Conservation (phyloP, 2,888 invertebrate genomes). For the Psylliodes chrysocephalus region DNA sequence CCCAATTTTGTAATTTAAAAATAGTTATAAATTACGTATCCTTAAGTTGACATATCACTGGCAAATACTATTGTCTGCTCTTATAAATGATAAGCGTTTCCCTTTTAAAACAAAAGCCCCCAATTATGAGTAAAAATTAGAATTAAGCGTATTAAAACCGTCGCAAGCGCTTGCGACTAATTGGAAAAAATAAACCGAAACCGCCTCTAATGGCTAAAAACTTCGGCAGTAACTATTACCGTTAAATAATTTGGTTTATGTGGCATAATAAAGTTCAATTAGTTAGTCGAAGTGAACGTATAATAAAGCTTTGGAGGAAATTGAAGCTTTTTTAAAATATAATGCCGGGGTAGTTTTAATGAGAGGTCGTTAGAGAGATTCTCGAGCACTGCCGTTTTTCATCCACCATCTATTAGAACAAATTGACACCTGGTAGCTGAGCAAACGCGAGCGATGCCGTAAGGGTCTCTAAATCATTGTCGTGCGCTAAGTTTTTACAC, state of each 20-base stretch:
- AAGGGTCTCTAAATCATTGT: conserved; percentile 4
- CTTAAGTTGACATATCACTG: too few species aligned
- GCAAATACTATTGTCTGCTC: too few species aligned
- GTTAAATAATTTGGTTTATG: conserved; percentile 45
- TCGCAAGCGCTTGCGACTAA: conserved; percentile 30
- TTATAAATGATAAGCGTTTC: too few species aligned
- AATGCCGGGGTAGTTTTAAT: conserved; percentile 57
- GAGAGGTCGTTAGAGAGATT: conserved; percentile 57
- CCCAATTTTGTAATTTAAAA: too few species aligned
- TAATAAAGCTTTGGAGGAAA: conserved; percentile 50
- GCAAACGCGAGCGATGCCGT: conserved; percentile 46
- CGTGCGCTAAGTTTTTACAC: too few species aligned
- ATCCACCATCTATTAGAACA: conserved; percentile 65
- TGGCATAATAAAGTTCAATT: conserved; percentile 50
- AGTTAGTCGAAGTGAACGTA: conserved; percentile 45
- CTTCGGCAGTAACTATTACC: conserved; percentile 43
- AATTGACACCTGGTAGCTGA: conserved; percentile 65
- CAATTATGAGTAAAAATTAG: too few species aligned
- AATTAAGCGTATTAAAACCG: conserved; percentile 7
- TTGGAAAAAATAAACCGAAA: conserved; percentile 37
- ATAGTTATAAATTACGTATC: too few species aligned
- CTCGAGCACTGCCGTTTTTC: conserved; percentile 46
- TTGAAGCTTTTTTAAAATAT: conserved; percentile 51
- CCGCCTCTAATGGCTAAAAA: conserved; percentile 32
- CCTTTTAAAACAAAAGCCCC: too few species aligned